Evolutionary conservation across 2,888 invertebrate species (phyloP).

Genomic region (Acrocera orbiculus): DNA sequence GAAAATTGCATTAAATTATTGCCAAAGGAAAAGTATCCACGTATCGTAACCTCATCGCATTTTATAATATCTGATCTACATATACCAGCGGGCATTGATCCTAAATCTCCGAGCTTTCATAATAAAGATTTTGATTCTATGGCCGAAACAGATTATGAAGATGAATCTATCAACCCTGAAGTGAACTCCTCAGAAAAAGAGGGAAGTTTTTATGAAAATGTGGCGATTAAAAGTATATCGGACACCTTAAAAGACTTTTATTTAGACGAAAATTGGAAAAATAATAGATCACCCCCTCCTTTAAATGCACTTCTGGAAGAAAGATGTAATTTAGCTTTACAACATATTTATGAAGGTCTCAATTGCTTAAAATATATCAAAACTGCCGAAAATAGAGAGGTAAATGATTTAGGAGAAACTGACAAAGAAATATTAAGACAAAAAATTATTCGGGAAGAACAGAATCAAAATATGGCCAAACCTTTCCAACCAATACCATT

Average conservation of each 20-base stretch:
- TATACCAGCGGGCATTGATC: conserved; percentile 66
- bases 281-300: conserved; percentile 21
- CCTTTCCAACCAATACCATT: conserved; percentile 26
- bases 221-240: conserved; percentile 26
- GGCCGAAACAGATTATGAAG: conserved; percentile 30
- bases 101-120: conserved; percentile 43
- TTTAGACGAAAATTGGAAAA: conserved; percentile 18
- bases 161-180: conserved; percentile 28
- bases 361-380: conserved; percentile 45
- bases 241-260: conserved; percentile 26
- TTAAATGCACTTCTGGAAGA: conserved; percentile 38
- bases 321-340: conserved; percentile 47
- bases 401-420: conserved; percentile 16
- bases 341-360: conserved; percentile 54
- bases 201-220: conserved; percentile 19
- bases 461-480: conserved; percentile 51
- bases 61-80: conserved; percentile 78
- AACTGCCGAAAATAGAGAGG: conserved; percentile 5
- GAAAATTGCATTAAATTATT: conserved; percentile 68
- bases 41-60: conserved; percentile 74
- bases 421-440: conserved; percentile 36
- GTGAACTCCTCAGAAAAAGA: conserved; percentile 22
- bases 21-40: conserved; percentile 62
- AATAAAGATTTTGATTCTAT: conserved; percentile 25
- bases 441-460: conserved; percentile 43